phyloP scores from a whole-genome alignment of 2,113 vertebrate species.

The Bagarius yarrelli region DNA sequence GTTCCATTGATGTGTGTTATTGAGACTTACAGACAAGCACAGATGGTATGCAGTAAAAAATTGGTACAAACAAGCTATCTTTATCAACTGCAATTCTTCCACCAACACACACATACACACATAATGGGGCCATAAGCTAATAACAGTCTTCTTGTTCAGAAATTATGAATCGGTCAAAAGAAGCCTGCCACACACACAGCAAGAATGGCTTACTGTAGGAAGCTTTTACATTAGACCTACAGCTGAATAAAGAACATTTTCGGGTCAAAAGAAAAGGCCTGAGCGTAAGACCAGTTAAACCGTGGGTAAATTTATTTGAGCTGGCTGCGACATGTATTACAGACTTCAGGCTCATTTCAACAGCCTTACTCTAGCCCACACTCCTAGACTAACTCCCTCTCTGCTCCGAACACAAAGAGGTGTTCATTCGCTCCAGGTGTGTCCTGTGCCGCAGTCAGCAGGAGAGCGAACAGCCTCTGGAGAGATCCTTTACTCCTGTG shows the following conservation, averaged over 20 bases:
- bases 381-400: conserved; percentile 11
- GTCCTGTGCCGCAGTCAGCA: conserved; percentile 52
- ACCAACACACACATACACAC: conserved; percentile 7
- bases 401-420: conserved; percentile 43
- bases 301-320: conserved; percentile 17
- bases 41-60: neutral
- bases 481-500: conserved; percentile 28
- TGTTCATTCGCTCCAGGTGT: conserved; percentile 50
- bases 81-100: neutral
- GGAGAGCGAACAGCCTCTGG: conserved; percentile 24
- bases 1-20: conserved; percentile 11
- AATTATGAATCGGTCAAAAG: neutral
- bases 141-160: conserved; percentile 12
- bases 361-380: conserved; percentile 7
- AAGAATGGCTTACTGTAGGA: neutral
- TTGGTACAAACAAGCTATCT: conserved; percentile 12
- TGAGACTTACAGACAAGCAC: neutral
- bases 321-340: conserved; percentile 1
- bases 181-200: neutral
- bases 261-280: neutral
- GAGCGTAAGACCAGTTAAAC: neutral
- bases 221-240: neutral
- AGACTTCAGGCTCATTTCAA: conserved; percentile 7
- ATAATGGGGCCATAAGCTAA: conserved; percentile 5
- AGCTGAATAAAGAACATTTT: conserved; percentile 13